Evolutionary conservation across 2,113 vertebrate genomes (phyloP).

Genomic region (Ranitomeya variabilis): DNA sequence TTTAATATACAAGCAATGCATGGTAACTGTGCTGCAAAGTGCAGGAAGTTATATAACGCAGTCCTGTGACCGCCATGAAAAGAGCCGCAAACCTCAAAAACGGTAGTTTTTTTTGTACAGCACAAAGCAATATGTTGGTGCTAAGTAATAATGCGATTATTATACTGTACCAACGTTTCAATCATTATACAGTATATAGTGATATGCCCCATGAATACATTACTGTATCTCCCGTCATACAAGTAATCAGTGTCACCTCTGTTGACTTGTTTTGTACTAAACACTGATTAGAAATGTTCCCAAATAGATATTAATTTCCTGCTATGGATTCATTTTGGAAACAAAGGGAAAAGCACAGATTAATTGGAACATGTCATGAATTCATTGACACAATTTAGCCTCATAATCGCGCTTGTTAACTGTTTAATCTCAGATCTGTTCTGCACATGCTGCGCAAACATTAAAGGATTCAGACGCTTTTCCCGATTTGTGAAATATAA

Average conservation of each 20-base stretch:
- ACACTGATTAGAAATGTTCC: background rate
- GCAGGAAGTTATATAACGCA: background rate
- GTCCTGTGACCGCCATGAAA: background rate
- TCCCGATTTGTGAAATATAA: background rate
- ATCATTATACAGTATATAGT: background rate
- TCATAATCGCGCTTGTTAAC: background rate
- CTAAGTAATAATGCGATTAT: background rate
- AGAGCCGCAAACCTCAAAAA: background rate
- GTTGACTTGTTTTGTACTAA: background rate
- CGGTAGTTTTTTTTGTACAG: background rate
- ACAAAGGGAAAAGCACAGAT: background rate
- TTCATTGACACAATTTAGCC: background rate
- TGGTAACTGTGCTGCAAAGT: background rate
- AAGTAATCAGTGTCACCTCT: background rate
- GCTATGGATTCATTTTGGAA: background rate
- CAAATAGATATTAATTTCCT: slow-evolving; percentile 3
- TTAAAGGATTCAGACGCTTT: background rate
- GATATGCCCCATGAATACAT: background rate
- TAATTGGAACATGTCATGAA: slow-evolving; percentile 13
- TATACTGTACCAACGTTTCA: background rate
- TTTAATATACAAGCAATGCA: background rate
- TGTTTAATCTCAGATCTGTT: too few relatives aligned
- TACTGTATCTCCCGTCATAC: background rate
- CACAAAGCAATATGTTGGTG: background rate
- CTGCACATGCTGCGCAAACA: background rate